Evolutionary conservation across 2,797 vertebrate genomes (phyloP), one percentile per base, ranked within the genome.

Genomic region (Paratrypauchen microcephalus): DNA sequence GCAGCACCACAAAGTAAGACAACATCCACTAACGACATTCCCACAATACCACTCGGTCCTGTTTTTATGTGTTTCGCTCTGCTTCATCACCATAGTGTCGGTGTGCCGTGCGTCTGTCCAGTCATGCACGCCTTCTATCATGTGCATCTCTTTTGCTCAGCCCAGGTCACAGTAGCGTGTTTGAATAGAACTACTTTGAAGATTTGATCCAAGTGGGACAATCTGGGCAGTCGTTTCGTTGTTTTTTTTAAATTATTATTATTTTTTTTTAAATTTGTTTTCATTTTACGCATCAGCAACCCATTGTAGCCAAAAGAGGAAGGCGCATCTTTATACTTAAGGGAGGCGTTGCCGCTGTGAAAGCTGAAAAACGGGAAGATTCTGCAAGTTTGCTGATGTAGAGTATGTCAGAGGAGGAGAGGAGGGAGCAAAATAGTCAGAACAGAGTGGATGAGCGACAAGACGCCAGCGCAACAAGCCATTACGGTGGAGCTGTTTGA

Each of bases 231-330:
- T 69, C 8, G 83, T 85, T 79, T 74, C 59, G 78, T 90, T 80
- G 72, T 4, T 15, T 15, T 41, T 41, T 13, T n/a, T n/a, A n/a
- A n/a, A 9, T 36, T 36, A n/a, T n/a, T n/a, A n/a, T 72, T 88
- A 0, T 15, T 4, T 15, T 15, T 41, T 41, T 13, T n/a, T n/a
- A n/a, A n/a, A 9, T 36, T 36, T 36, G 32, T 36, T 36, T 41
- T 12, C 15, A 85, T 90, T 88, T 87, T 91, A 91, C 87, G 89
- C 90, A 90, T 88, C 86, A 86, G 88, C 84, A 84, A 75, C 73
- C 77, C 80, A 79, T 74, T 84, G 77, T 70, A 83, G 80, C 73
- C 68, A 78, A 80, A 77, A 86, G 70, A 87, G 68, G 73, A 81
- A 63, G 75, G 75, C 75, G 71, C 77, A 71, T 61, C 39, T 48